Conservation (phyloP, 2,797 vertebrate species). For the Neostethus bicornis region DNA sequence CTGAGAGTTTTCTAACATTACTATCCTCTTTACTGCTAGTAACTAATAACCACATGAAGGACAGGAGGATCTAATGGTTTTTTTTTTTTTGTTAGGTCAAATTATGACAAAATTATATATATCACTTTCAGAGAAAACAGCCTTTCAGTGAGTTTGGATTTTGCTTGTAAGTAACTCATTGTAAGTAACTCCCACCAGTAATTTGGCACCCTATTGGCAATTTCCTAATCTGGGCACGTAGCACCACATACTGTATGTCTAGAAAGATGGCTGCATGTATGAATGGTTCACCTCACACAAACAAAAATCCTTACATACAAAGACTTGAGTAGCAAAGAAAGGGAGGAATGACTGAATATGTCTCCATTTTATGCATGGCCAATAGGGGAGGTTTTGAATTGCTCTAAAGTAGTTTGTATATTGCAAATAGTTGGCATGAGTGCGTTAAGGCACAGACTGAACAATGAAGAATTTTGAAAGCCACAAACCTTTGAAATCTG, state of each 20-base stretch:
- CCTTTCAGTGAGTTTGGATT: no score
- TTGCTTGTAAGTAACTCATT: slow-evolving; percentile 4
- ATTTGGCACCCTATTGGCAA: slow-evolving; percentile 39
- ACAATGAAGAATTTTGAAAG: no score
- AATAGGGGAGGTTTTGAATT: slow-evolving; percentile 46
- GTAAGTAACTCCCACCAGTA: slow-evolving; percentile 29
- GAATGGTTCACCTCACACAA: slow-evolving; percentile 17
- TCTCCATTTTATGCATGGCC: slow-evolving; percentile 45
- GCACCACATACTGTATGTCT: slow-evolving; percentile 46
- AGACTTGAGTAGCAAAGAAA: neutral
- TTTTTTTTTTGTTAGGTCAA: no score
- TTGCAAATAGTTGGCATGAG: slow-evolving; percentile 5
- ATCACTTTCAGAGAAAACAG: no score
- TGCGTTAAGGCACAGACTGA: no score
- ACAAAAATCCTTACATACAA: neutral
- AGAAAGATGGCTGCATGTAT: slow-evolving; percentile 20
- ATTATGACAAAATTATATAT: no score
- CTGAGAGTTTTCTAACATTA: neutral
- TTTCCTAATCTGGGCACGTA: slow-evolving; percentile 65
- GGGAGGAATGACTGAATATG: slow-evolving; percentile 17
- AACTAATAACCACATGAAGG: neutral
- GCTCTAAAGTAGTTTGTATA: slow-evolving; percentile 12
- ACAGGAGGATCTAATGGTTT: no score
- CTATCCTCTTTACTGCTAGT: neutral
- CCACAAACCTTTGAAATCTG: no score